A percentile compares a stretch with the other conserved stretches of the same genome.
Conservation (phyloP, 53 echinoderm and acorn worm species). For the Hippasteria phrygiana region DNA sequence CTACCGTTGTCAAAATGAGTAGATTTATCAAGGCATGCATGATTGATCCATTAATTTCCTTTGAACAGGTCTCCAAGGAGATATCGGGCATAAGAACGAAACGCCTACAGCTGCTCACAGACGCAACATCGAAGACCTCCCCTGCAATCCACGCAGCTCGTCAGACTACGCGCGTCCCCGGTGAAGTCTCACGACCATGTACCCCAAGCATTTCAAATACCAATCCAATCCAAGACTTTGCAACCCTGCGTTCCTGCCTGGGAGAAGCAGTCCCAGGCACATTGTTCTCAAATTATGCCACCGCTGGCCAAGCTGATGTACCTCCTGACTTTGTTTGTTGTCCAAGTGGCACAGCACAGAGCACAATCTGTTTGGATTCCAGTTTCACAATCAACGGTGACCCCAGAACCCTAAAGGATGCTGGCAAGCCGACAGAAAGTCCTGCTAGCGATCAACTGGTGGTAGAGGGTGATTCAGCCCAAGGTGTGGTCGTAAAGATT, state of each 20-base stretch:
- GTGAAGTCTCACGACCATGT: not conserved
- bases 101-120: constrained; percentile 32
- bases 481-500: not conserved
- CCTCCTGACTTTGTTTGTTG: not conserved
- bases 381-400: not conserved
- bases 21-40: too few species aligned
- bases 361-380: not conserved
- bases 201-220: not conserved
- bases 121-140: not conserved
- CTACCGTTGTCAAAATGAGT: too few species aligned
- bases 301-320: not conserved
- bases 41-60: not conserved
- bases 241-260: not conserved
- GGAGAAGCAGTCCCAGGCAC: not conserved
- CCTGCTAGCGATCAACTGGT: not conserved
- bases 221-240: not conserved
- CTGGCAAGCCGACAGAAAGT: not conserved
- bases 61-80: constrained; percentile 27
- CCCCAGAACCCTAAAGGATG: not conserved
- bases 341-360: not conserved
- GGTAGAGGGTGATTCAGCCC: not conserved
- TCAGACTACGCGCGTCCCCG: not conserved
- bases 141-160: not conserved
- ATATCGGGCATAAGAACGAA: not conserved
- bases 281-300: not conserved